A percentile compares a stretch with the other conserved stretches of the same genome.
Evolutionary conservation across 2,797 vertebrate genomes (phyloP).

Genomic region (Bufotes viridis): DNA sequence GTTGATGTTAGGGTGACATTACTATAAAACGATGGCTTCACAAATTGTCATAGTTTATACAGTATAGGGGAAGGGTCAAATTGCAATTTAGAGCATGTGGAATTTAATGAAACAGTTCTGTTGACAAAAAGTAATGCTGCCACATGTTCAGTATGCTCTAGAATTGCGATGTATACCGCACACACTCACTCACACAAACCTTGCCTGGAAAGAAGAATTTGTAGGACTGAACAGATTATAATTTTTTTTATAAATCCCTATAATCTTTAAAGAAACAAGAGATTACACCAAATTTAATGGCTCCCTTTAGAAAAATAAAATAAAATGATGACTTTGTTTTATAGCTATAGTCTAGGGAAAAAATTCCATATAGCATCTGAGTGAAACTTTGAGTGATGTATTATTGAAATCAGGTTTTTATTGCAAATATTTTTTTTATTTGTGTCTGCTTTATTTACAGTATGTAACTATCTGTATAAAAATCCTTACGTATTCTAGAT

Average conservation of each 20-base stretch:
- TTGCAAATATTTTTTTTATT: background rate
- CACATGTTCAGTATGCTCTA: constrained; percentile 16
- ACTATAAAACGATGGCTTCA: constrained; percentile 17
- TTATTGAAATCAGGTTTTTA: background rate
- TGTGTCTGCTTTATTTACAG: background rate
- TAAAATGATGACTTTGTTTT: background rate
- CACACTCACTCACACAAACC: background rate
- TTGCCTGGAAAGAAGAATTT: background rate
- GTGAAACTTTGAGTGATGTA: background rate
- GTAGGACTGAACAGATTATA: background rate
- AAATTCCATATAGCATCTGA: background rate
- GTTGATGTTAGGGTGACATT: background rate
- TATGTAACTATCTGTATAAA: background rate
- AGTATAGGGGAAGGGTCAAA: background rate
- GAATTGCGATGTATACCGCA: background rate
- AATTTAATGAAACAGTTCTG: constrained; percentile 21
- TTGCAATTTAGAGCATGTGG: background rate
- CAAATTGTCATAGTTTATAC: background rate
- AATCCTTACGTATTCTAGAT: background rate
- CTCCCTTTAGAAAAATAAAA: background rate
- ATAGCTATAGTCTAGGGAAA: background rate
- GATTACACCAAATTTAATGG: background rate
- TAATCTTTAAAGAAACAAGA: background rate
- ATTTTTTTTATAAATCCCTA: background rate
- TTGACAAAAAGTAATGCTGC: constrained; percentile 23